A percentile compares a stretch with the other conserved stretches of the same genome.
phyloP scores from a whole-genome alignment of 2,797 vertebrate species.

The Enteromius mattozi region DNA sequence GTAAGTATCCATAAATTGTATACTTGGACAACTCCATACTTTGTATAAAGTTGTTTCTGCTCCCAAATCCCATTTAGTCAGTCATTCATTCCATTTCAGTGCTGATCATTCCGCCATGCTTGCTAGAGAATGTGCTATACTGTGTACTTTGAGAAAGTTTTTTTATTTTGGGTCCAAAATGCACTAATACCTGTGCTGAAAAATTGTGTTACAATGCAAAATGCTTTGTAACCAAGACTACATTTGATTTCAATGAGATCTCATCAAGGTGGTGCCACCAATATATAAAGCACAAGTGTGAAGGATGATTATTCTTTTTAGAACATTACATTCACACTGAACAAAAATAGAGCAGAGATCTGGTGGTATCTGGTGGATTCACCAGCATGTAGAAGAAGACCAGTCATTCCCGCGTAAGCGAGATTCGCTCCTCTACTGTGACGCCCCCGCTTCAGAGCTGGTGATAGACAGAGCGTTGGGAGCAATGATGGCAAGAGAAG shows the following conservation, averaged over 20 bases:
- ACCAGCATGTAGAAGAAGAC: slow-evolving; percentile 25
- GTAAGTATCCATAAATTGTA: not conserved
- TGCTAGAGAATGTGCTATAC: slow-evolving; percentile 35
- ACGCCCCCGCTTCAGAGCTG: slow-evolving; percentile 32
- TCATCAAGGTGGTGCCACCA: not conserved
- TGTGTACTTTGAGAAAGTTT: slow-evolving; percentile 8
- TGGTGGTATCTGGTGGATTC: slow-evolving; percentile 29
- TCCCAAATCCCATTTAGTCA: slow-evolving; percentile 34
- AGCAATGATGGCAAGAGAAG: slow-evolving; percentile 66
- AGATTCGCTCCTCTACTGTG: slow-evolving; percentile 38
- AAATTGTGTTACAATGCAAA: not conserved
- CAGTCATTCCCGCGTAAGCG: slow-evolving; percentile 39
- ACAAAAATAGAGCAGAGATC: slow-evolving; percentile 21
- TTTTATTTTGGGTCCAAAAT: not conserved
- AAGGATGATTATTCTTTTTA: not conserved
- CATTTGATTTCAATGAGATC: not conserved
- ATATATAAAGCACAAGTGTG: not conserved
- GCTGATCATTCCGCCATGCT: slow-evolving; percentile 35
- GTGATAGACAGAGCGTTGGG: slow-evolving; percentile 61
- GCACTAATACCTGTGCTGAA: not conserved
- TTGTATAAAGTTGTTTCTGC: slow-evolving; percentile 56
- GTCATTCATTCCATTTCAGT: slow-evolving; percentile 24
- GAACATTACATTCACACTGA: slow-evolving; percentile 15
- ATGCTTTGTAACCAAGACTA: not conserved
- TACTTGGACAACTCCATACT: not conserved